These are phyloP conservation scores for Rhaphigaster nebulosa DNA, from an alignment of 2,888 invertebrate genomes.

Conservation along the genomic window DNA sequence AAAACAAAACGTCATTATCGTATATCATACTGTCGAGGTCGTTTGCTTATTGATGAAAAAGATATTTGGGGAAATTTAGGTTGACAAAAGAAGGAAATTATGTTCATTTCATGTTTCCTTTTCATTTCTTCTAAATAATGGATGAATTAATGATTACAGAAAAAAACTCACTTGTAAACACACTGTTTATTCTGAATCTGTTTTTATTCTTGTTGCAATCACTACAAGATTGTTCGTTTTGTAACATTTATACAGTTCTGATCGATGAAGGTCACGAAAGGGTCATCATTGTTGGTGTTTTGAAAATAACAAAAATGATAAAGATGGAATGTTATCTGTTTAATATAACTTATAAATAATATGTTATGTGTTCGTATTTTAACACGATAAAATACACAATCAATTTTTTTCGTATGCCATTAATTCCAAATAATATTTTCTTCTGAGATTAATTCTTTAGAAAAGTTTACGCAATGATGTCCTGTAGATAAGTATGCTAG, in stretches of 20 bases:
- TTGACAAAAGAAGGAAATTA: too few species aligned
- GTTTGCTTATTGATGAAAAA: not conserved
- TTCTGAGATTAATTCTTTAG: not conserved
- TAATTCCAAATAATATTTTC: not conserved
- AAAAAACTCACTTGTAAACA: not conserved
- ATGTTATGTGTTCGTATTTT: not conserved
- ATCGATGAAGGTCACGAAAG: not conserved
- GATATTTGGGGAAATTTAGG: not conserved
- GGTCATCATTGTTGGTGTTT: not conserved
- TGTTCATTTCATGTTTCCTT: not conserved
- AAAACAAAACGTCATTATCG: not conserved
- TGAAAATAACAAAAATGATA: not conserved
- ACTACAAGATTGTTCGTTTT: not conserved
- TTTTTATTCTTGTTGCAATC: not conserved
- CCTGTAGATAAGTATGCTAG: too few species aligned
- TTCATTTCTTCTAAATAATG: not conserved
- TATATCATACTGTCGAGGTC: not conserved
- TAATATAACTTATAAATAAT: too few species aligned
- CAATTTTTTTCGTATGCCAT: not conserved
- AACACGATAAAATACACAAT: not conserved
- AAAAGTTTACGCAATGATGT: too few species aligned
- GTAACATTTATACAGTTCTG: not conserved
- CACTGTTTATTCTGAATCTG: not conserved
- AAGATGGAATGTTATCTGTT: not conserved
- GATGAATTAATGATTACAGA: not conserved